These are phyloP conservation scores for Diachasmimorpha longicaudata DNA, from an alignment of 1,140 invertebrate genomes.

Conservation along the genomic window DNA sequence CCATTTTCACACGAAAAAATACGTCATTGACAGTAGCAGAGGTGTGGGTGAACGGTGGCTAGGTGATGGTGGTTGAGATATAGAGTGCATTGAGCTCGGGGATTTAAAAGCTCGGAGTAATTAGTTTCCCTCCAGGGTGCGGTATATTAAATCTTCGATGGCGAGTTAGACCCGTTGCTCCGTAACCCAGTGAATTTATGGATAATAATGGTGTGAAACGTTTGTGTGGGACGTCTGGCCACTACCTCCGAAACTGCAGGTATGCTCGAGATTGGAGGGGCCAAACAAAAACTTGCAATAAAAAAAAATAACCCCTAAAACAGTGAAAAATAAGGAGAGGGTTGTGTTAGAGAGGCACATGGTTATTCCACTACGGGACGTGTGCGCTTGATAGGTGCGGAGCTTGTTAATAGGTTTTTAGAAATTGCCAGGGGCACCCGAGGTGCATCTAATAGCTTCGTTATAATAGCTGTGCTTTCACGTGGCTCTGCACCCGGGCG, in stretches of 20 bases:
- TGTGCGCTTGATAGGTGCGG: slow-evolving; percentile 43
- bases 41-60: not conserved
- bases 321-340: not conserved
- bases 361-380: slow-evolving; percentile 26
- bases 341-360: slow-evolving; percentile 10
- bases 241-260: not conserved
- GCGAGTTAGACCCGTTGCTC: not conserved
- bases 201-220: slow-evolving; percentile 23
- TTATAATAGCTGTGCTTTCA: slow-evolving; percentile 30
- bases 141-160: slow-evolving; percentile 29
- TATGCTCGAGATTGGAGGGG: too few relatives aligned
- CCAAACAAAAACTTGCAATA: not conserved
- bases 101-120: slow-evolving; percentile 32
- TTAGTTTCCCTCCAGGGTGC: slow-evolving; percentile 27
- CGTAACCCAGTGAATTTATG: slow-evolving; percentile 18
- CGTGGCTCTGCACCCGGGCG: not conserved
- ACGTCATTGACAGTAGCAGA: slow-evolving; percentile 9
- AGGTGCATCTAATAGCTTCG: slow-evolving; percentile 31
- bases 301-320: too few relatives aligned
- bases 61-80: not conserved
- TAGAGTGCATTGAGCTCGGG: slow-evolving; percentile 8
- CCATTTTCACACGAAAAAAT: not conserved
- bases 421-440: slow-evolving; percentile 35
- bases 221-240: not conserved
- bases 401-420: slow-evolving; percentile 48